Base-by-base conservation (phyloP, 2,888 invertebrate genomes). In the Parnassius apollo region DNA sequence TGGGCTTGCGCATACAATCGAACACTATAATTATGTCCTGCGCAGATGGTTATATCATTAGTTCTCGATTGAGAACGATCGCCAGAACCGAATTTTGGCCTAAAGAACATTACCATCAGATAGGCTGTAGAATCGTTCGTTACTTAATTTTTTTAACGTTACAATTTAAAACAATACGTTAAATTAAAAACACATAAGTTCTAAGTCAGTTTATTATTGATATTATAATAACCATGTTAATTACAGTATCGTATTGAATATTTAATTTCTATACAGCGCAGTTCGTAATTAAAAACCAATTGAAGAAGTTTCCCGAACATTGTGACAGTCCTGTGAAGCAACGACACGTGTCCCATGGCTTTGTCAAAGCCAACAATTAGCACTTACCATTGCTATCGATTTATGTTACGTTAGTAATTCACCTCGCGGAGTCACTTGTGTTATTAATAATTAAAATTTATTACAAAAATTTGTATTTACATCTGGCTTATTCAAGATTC, bases 271-370 rank as follows among this genome's bases (percentile, higher is more conserved):
- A 9, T 25, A 46, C 25, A 9, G 44, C 56, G 25, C 45, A 35
- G 44, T 52, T 12, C 42, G 42, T 49, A 58, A 62, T 57, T 62
- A 58, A 46, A 57, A 25, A 42, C 18, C 57, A 58, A 57, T 57
- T 62, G 54, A 48, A 62, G 49, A 62, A 62, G n/a, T 62, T 62
- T 62, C 62, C 49, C 57, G 53, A 54, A 42, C 53, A 42, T 46
- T n/a, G 8, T 11, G 57, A 45, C 55, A 9, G 10, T 18, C 13
- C 11, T 9, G 18, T 4, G 44, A 48, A 54, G 54, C 49, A 57
- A 49, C 22, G 52, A 62, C 53, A 62, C 42, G 53, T 57, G 57
- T 54, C 12, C 48, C 53, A 54, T 57, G 42, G 57, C 48, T 25
- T 46, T 52, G 18, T 48, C 42, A 42, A n/a, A 58, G 53, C 42